Evolutionary conservation across 2,113 vertebrate genomes (phyloP).

Genomic region (Engystomops pustulosus): DNA sequence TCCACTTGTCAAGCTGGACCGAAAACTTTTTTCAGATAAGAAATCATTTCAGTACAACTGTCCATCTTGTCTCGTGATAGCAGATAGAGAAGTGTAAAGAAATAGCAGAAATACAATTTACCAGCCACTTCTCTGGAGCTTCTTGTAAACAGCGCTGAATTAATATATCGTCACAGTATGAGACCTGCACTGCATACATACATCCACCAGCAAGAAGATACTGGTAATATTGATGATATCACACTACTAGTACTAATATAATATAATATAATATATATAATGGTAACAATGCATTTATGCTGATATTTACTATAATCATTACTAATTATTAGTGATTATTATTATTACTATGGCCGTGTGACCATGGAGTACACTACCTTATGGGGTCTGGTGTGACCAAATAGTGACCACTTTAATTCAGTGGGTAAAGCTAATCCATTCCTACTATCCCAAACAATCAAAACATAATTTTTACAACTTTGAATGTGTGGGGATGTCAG

Average conservation of each 20-base stretch:
- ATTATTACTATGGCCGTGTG: too few relatives aligned
- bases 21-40: conserved; percentile 51
- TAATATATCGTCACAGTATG: not conserved
- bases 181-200: not conserved
- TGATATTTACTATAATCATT: too few relatives aligned
- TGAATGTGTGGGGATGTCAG: too few relatives aligned
- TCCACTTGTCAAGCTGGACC: conserved; percentile 24
- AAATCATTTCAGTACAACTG: conserved; percentile 39
- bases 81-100: conserved; percentile 46
- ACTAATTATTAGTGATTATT: too few relatives aligned
- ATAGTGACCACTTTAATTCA: too few relatives aligned
- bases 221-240: not conserved
- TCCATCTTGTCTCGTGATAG: conserved; percentile 47
- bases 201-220: too few relatives aligned
- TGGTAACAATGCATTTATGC: too few relatives aligned
- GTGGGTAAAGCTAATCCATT: too few relatives aligned
- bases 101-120: conserved; percentile 37
- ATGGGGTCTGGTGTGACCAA: too few relatives aligned
- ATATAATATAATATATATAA: not conserved
- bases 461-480: too few relatives aligned
- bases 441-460: too few relatives aligned
- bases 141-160: conserved; percentile 20
- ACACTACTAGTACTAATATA: not conserved
- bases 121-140: conserved; percentile 5
- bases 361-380: too few relatives aligned